Evolutionary conservation across 2,113 vertebrate species (phyloP), one percentile per base, ranked within the genome.

Genomic region (Nanorana parkeri): DNA sequence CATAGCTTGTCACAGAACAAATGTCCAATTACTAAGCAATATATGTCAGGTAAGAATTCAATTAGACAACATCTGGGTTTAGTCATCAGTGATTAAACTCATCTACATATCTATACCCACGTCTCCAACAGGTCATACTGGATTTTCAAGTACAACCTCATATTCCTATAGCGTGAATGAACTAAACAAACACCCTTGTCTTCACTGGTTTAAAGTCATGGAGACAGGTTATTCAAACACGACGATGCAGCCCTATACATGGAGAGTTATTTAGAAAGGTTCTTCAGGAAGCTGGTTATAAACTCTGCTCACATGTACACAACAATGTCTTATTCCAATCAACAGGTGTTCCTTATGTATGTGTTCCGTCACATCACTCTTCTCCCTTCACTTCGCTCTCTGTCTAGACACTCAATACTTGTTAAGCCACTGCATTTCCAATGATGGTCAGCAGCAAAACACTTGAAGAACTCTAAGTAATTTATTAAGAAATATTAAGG

Each of bases 81-180:
- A 67, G 71, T 66, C 80, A 67, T 13, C 15, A 5, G 29, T 47
- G 17, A 67, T 28, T 67, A 74, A 74, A 26, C 60, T 56, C 28
- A 47, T 47, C 41, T 26, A 67, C 64, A n/a, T 17, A 76, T 58
- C 56, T 67, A n/a, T 24, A 47, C 64, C 83, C 78, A 15, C 4
- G 77, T 60, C 71, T 72, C 76, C 47, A 86, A 83, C 36, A 51
- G 4, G 61, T 84, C 24, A 68, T 85, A 78, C 75, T 66, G 47
- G 77, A 84, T 77, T 84, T 86, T 77, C 84, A 84, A 32, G 21
- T 72, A 26, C 2, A 77, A 4, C 3, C 26, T 84, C 72, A 2
- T 4, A 2, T 24, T 26, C n/a, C 71, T 81, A 0, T 75, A 24
- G 1, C 1, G 17, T 68, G 60, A 32, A 65, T 15, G 58, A 47